Conservation (phyloP, 2,888 invertebrate species). For the Spodoptera exigua region DNA sequence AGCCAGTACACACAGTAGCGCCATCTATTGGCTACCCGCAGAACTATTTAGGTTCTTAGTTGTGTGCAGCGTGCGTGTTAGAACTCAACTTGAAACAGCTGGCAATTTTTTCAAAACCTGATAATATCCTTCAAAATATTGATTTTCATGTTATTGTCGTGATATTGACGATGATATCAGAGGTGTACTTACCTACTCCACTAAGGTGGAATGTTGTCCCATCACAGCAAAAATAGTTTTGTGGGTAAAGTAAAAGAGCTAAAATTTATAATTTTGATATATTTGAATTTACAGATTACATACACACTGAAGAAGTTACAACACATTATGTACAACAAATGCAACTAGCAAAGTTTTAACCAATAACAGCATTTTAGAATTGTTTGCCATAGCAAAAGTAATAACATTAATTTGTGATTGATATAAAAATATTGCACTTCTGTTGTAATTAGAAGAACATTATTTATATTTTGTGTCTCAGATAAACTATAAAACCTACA, state of each 20-base stretch:
- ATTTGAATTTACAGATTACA: conserved; percentile 51
- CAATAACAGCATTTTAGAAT: conserved; percentile 36
- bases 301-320: conserved; percentile 49
- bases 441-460: conserved; percentile 37
- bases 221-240: background rate
- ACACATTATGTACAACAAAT: conserved; percentile 60
- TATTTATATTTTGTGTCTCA: conserved; percentile 19
- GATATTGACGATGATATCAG: too few relatives aligned
- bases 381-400: conserved; percentile 30
- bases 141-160: too few relatives aligned
- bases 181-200: too few relatives aligned
- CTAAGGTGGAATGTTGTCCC: too few relatives aligned
- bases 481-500: conserved; percentile 49
- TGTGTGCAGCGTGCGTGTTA: too few relatives aligned
- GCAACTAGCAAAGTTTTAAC: conserved; percentile 46
- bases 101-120: too few relatives aligned
- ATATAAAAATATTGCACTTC: conserved; percentile 54
- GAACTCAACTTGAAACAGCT: too few relatives aligned
- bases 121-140: too few relatives aligned
- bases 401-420: conserved; percentile 46
- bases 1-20: too few relatives aligned
- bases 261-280: conserved; percentile 56
- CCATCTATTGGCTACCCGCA: conserved; percentile 20
- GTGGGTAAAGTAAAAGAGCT: conserved; percentile 8
- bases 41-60: conserved; percentile 2